Evolutionary conservation across 2,797 vertebrate genomes (phyloP).

Genomic region (Liasis olivaceus): DNA sequence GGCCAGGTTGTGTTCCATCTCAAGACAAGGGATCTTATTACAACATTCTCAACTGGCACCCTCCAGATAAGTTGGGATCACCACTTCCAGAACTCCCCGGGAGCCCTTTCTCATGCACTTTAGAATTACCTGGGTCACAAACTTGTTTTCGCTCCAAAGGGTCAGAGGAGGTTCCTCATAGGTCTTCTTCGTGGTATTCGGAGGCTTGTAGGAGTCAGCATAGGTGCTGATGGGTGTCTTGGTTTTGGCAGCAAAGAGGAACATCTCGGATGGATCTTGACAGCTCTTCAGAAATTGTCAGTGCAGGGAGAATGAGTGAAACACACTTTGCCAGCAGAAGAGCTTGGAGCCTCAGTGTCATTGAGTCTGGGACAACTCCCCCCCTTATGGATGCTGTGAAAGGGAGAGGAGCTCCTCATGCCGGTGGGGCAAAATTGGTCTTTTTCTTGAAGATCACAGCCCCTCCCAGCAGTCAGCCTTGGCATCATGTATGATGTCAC

Average conservation of each 20-base stretch:
- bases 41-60: neutral
- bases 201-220: conserved; percentile 66
- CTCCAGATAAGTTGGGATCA: neutral
- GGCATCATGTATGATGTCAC: conserved; percentile 12
- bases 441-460: neutral
- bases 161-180: conserved; percentile 22
- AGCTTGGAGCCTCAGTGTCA: neutral
- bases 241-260: conserved; percentile 62
- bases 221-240: conserved; percentile 74
- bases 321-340: neutral
- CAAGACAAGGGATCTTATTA: neutral
- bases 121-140: conserved; percentile 59
- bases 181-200: conserved; percentile 56
- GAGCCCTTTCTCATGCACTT: neutral
- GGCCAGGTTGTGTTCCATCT: too few species aligned
- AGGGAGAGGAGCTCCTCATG: neutral
- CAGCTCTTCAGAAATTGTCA: rapidly evolving
- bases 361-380: neutral
- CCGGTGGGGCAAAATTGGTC: neutral
- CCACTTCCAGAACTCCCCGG: neutral
- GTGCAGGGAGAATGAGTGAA: neutral
- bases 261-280: conserved; percentile 43
- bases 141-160: conserved; percentile 63
- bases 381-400: neutral
- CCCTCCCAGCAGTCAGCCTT: neutral